phyloP scores from a whole-genome alignment of 1,140 invertebrate genomes.

The Kradibia gibbosae region DNA sequence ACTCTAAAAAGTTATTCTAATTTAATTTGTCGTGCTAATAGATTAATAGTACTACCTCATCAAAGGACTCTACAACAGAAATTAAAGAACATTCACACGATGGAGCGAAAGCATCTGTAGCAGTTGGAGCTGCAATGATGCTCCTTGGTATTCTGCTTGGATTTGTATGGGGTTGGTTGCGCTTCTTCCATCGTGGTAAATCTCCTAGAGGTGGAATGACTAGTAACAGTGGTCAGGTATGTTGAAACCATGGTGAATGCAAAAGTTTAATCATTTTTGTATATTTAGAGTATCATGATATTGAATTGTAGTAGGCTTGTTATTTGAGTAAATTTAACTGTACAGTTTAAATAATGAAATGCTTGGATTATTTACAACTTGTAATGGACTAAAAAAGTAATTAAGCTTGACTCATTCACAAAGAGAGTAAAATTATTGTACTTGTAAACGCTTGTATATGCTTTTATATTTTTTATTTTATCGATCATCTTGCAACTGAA shows the following conservation, averaged over 20 bases:
- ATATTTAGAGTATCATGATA: neutral
- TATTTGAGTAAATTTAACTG: neutral
- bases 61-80: constrained; percentile 52
- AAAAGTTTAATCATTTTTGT: neutral
- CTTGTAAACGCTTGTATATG: constrained; percentile 32
- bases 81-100: constrained; percentile 59
- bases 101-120: constrained; percentile 58
- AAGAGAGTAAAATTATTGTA: neutral
- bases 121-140: constrained; percentile 64
- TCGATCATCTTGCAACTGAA: constrained; percentile 48
- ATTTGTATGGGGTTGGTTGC: constrained; percentile 64
- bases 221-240: constrained; percentile 69
- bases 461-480: constrained; percentile 51
- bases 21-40: constrained; percentile 41
- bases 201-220: constrained; percentile 66
- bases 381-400: constrained; percentile 10
- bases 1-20: neutral
- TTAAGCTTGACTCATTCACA: neutral
- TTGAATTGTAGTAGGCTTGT: no score
- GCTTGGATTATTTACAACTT: neutral
- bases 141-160: constrained; percentile 61
- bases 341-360: neutral
- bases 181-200: constrained; percentile 64
- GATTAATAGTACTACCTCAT: constrained; percentile 48
- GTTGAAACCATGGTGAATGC: constrained; percentile 48